phyloP scores from a whole-genome alignment of 2,113 vertebrate species.

The Neolamprologus toae region DNA sequence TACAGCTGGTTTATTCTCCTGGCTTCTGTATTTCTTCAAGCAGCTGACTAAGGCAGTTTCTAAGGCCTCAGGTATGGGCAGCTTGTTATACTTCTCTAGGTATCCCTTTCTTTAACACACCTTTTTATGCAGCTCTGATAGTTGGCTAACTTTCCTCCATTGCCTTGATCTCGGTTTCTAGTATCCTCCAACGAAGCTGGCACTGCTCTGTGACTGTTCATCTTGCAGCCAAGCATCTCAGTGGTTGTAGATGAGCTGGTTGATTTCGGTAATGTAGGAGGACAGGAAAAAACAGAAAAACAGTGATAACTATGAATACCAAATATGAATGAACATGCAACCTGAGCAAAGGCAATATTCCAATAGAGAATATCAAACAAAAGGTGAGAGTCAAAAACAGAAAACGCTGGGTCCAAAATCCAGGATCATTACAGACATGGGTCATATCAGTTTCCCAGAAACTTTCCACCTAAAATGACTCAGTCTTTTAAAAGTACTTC shows the following conservation, averaged over 20 bases:
- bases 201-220: background rate
- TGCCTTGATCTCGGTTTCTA: background rate
- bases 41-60: background rate
- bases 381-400: background rate
- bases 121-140: background rate
- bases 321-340: background rate
- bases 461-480: background rate
- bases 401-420: background rate
- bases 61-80: background rate
- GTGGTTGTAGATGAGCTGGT: background rate
- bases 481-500: background rate
- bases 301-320: background rate
- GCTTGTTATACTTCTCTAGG: background rate
- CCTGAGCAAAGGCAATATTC: background rate
- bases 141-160: background rate
- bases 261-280: background rate
- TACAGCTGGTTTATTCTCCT: background rate
- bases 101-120: background rate
- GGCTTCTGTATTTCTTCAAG: background rate
- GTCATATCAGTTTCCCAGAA: background rate
- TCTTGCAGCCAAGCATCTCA: background rate
- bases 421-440: accelerated
- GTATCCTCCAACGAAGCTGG: background rate
- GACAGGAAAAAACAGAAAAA: background rate
- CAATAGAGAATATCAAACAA: background rate